Conservation (phyloP, 2,888 invertebrate species). For the Biston stratarius region DNA sequence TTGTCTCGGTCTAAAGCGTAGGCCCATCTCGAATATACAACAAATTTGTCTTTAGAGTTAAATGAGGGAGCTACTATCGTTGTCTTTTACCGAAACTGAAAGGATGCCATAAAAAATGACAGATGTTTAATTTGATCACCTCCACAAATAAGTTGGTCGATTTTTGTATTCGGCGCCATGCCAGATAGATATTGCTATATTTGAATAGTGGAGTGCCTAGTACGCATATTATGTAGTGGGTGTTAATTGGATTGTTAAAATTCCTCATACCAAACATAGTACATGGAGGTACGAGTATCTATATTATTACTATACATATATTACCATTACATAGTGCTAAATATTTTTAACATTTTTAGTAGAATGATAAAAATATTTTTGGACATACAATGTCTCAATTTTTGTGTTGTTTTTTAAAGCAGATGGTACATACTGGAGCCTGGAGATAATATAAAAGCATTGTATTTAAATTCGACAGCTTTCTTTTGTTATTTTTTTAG, state of each 20-base stretch:
- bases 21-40: constrained; percentile 28
- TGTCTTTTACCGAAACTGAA: neutral
- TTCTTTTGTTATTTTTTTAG: too few species aligned
- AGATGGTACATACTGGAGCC: too few species aligned
- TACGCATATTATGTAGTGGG: constrained; percentile 18
- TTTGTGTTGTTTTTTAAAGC: too few species aligned
- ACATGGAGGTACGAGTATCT: neutral
- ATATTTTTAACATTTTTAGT: neutral
- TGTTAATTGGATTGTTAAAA: constrained; percentile 32
- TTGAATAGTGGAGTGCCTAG: neutral
- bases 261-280: constrained; percentile 9
- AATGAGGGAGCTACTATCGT: constrained; percentile 1
- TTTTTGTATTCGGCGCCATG: constrained; percentile 30
- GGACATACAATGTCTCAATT: too few species aligned
- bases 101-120: neutral
- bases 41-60: neutral
- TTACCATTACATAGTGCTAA: neutral
- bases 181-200: constrained; percentile 17
- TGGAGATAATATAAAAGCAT: too few species aligned
- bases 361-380: neutral
- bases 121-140: neutral
- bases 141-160: neutral
- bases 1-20: constrained; percentile 43
- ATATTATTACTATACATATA: neutral
- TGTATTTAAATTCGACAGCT: too few species aligned